Evolutionary conservation across 2,113 vertebrate genomes (phyloP).

Genomic region (Alexandromys fortis): DNA sequence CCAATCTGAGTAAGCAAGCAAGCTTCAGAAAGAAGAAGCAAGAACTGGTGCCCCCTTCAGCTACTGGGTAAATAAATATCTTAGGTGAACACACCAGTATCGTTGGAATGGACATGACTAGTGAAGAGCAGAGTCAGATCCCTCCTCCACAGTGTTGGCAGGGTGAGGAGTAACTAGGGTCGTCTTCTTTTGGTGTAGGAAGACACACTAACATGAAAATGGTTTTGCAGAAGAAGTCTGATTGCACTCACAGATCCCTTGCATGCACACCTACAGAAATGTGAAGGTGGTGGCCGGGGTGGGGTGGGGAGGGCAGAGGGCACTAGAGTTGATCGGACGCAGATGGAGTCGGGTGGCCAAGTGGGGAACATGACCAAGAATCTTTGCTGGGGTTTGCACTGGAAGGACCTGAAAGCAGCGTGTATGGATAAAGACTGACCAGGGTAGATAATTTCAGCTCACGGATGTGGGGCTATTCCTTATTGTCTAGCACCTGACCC

Average conservation of each 20-base stretch:
- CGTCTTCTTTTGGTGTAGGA: neutral
- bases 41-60: neutral
- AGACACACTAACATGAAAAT: neutral
- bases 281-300: rapidly evolving
- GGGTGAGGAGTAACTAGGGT: neutral
- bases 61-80: neutral
- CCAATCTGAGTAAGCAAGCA: neutral
- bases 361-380: neutral
- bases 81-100: neutral
- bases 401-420: neutral
- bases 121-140: neutral
- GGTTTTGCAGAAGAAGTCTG: neutral
- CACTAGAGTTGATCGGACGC: neutral
- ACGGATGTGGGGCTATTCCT: neutral
- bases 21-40: neutral
- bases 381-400: neutral
- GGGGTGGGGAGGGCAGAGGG: rapidly evolving
- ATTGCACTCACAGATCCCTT: neutral
- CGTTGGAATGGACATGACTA: neutral
- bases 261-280: neutral
- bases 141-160: neutral
- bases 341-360: neutral
- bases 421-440: neutral
- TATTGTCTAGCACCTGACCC: neutral
- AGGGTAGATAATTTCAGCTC: neutral